phyloP scores from a whole-genome alignment of 2,888 invertebrate species.

The Rhorus exstirpatorius region DNA sequence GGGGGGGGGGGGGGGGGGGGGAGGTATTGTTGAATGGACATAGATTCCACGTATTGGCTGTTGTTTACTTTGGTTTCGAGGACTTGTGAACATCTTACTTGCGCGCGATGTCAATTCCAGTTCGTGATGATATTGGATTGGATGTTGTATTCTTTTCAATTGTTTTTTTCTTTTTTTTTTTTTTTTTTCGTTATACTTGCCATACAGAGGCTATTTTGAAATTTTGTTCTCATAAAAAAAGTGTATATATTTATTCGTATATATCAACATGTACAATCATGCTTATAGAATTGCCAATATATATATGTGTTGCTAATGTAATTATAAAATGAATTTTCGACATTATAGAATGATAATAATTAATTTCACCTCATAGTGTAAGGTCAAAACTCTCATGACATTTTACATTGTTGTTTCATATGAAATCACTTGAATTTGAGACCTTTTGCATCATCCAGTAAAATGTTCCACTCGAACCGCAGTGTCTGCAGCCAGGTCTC shows the following conservation, averaged over 20 bases:
- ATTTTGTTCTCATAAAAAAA: conserved; percentile 28
- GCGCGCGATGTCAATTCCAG: conserved; percentile 70
- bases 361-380: not conserved
- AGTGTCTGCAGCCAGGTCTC: conserved; percentile 78
- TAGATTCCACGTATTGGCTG: conserved; percentile 75
- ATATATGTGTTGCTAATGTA: conserved; percentile 17
- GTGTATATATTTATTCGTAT: not conserved
- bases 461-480: conserved; percentile 75
- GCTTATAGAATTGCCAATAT: conserved; percentile 31
- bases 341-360: not conserved
- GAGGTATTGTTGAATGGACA: conserved; percentile 79
- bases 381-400: conserved; percentile 41
- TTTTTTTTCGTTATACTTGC: conserved; percentile 37
- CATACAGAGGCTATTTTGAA: conserved; percentile 7
- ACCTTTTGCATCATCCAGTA: conserved; percentile 54
- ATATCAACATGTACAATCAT: conserved; percentile 19
- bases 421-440: conserved; percentile 11
- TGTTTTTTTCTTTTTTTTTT: conserved; percentile 30
- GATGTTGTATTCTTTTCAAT: conserved; percentile 62
- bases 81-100: conserved; percentile 74
- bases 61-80: conserved; percentile 64
- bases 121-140: conserved; percentile 70
- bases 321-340: conserved; percentile 9
- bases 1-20: conserved; percentile 72
- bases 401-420: conserved; percentile 51